Evolutionary conservation across 2,888 invertebrate species (phyloP), one percentile per base, ranked within the genome.

Genomic region (Lepidonotus clava): DNA sequence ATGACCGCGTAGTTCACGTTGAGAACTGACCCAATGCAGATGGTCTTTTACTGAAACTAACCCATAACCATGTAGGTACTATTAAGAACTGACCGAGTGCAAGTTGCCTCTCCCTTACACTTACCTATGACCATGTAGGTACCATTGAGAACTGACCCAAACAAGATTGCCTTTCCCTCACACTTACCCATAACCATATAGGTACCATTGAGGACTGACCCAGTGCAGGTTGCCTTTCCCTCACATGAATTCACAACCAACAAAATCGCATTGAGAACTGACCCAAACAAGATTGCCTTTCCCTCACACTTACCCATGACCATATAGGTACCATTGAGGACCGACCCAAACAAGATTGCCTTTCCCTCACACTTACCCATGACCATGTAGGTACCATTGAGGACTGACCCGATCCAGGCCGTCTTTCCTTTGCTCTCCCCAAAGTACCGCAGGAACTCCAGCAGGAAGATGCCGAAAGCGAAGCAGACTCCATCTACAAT

Each of bases 271-370:
- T 86, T 86, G 1, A 86, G 80, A 5, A 84, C 84, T 24, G 84
- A 84, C 14, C 84, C 84, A 14, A 84, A 34, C 84, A 51, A 84
- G 11, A n/a, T n/a, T n/a, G n/a, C n/a, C n/a, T n/a, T n/a, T n/a
- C n/a, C n/a, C n/a, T n/a, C n/a, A n/a, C n/a, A 67, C 86, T 53
- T 36, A 86, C 86, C 86, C 86, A 86, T 86, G n/a, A 86, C 66
- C 86, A 86, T 86, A 41, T 86, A 86, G 28, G 86, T 86, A 21
- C 86, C 86, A 61, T 86, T 86, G 1, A 86, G 80, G 0, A 86
- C 86, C 4, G 86, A 86, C 11, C 86, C 86, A 18, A 86, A 61
- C 86, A 77, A 86, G 18, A 80, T 80, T 36, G 86, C 80, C 28
- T 86, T 86, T n/a, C 86, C 80, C 56, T 56, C 80, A 24, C 36